A percentile compares a stretch with the other conserved stretches of the same genome.
phyloP scores from a whole-genome alignment of 1,140 invertebrate genomes.

The Brachionus sp. region DNA sequence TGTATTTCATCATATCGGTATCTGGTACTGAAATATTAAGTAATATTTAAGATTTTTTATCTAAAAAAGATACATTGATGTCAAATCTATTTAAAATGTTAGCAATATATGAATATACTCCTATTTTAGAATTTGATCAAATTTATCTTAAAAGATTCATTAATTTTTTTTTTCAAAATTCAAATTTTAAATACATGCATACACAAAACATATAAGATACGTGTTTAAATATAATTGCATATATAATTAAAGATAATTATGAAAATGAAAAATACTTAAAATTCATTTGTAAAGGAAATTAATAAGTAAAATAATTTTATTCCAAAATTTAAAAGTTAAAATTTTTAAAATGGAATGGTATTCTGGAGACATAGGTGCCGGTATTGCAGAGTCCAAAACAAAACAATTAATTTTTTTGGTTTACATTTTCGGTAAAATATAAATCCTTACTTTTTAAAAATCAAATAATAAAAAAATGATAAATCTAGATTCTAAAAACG shows the following conservation, averaged over 20 bases:
- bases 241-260: neutral
- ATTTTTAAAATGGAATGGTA: conserved; percentile 38
- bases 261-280: neutral
- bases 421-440: neutral
- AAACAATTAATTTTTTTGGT: conserved; percentile 24
- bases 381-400: conserved; percentile 17
- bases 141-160: no score
- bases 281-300: neutral
- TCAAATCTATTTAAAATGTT: no score
- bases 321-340: neutral
- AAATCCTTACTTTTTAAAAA: neutral
- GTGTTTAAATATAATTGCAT: neutral
- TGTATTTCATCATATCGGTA: no score
- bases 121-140: no score
- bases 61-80: no score
- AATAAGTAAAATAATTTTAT: neutral
- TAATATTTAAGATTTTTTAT: no score
- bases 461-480: neutral
- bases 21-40: no score
- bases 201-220: neutral
- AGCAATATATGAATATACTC: no score
- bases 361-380: neutral
- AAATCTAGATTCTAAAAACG: neutral
- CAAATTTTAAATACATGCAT: neutral
- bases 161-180: no score